Conservation (phyloP, 2,888 invertebrate species). For the Tethea ocularis region DNA sequence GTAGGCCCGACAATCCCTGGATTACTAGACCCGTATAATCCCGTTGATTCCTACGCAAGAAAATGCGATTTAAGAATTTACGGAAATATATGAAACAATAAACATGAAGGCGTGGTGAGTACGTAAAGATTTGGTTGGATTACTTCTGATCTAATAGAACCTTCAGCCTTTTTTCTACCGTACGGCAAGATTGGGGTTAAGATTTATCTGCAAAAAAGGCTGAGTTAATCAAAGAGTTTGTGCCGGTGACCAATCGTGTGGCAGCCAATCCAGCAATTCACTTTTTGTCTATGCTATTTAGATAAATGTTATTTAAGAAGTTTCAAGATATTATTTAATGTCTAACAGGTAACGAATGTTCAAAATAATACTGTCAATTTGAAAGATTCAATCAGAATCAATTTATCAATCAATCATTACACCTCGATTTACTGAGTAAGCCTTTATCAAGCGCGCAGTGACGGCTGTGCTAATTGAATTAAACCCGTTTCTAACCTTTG, state of each 20-base stretch:
- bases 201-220: not conserved
- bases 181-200: not conserved
- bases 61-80: conserved; percentile 47
- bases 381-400: not conserved
- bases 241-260: not conserved
- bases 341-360: not conserved
- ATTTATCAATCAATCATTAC: not conserved
- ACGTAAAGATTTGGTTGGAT: not conserved
- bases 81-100: conserved; percentile 26
- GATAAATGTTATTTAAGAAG: too few relatives aligned
- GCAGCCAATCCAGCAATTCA: not conserved
- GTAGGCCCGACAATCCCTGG: conserved; percentile 86
- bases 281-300: not conserved
- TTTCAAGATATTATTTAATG: too few relatives aligned
- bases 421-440: not conserved
- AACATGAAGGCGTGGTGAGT: not conserved
- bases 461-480: not conserved
- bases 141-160: not conserved
- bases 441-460: not conserved
- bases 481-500: not conserved
- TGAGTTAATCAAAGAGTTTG: not conserved
- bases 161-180: not conserved
- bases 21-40: conserved; percentile 81
- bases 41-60: conserved; percentile 74
- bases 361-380: not conserved